Percentiles rank a stretch among this genome's conserved stretches.
These are phyloP conservation scores for Polyommatus icarus DNA, from an alignment of 2,888 invertebrate species.

Conservation along the genomic window DNA sequence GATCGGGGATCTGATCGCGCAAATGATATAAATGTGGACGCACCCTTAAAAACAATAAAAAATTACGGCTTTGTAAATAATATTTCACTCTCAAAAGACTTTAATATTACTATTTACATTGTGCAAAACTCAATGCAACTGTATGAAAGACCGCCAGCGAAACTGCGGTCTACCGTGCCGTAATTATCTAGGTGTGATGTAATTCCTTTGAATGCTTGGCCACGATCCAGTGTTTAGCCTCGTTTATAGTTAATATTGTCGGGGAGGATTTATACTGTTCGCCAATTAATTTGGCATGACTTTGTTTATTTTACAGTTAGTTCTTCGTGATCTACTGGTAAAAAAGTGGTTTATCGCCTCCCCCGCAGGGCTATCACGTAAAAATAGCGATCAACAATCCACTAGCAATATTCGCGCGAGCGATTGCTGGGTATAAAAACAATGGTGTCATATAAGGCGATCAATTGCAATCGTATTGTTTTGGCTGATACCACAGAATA, in stretches of 20 bases:
- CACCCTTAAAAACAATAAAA: background rate
- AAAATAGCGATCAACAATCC: too few species aligned
- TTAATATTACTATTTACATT: background rate
- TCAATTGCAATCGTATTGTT: too few species aligned
- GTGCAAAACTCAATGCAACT: conserved; percentile 18
- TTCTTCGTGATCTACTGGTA: background rate
- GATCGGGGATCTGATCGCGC: too few species aligned
- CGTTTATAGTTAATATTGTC: conserved; percentile 29
- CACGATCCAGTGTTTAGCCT: conserved; percentile 42
- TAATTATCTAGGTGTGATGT: conserved; percentile 49
- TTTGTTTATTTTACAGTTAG: background rate
- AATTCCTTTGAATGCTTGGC: conserved; percentile 49
- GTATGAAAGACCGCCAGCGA: conserved; percentile 37
- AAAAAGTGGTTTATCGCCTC: too few species aligned
- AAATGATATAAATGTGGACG: too few species aligned
- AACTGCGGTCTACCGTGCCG: conserved; percentile 44
- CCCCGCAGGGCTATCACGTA: too few species aligned
- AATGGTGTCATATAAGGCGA: too few species aligned
- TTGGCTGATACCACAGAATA: too few species aligned
- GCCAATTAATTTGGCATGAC: background rate
- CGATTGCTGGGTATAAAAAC: too few species aligned
- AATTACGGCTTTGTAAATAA: background rate
- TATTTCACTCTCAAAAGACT: background rate
- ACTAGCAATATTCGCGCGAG: too few species aligned
- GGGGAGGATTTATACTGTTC: conserved; percentile 4